These are phyloP conservation scores for Brachionus manjavacas DNA, from an alignment of 1,140 invertebrate genomes.

Conservation along the genomic window DNA sequence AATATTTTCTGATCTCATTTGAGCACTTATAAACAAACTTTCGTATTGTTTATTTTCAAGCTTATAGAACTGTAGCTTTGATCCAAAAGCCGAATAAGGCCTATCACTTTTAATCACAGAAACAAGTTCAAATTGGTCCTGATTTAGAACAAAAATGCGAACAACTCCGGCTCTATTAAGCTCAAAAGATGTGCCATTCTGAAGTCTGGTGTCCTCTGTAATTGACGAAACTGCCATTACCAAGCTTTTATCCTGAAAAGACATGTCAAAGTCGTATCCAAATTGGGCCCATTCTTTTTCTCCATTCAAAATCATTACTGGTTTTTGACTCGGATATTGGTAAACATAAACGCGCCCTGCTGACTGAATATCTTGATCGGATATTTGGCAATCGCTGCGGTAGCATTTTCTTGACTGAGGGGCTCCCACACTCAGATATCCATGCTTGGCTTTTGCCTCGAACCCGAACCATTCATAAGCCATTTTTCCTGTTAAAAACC, in stretches of 20 bases:
- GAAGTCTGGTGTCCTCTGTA: constrained; percentile 42
- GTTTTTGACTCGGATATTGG: not conserved
- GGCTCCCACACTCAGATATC: constrained; percentile 44
- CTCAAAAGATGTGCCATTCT: not conserved
- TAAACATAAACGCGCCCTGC: constrained; percentile 45
- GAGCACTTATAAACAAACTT: constrained; percentile 47
- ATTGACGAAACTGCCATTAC: constrained; percentile 44
- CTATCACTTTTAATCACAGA: constrained; percentile 48
- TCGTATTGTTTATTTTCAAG: constrained; percentile 47
- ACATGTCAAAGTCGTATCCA: constrained; percentile 45
- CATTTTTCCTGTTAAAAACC: not conserved
- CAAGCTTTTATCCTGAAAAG: constrained; percentile 44
- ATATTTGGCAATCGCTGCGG: constrained; percentile 46
- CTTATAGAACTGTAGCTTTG: constrained; percentile 46
- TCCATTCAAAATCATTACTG: constrained; percentile 41
- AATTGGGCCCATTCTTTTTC: constrained; percentile 43
- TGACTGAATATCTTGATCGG: constrained; percentile 45
- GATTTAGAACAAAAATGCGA: constrained; percentile 45
- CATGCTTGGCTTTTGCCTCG: not conserved
- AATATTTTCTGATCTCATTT: constrained; percentile 44
- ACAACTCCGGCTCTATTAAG: constrained; percentile 46
- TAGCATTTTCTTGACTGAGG: constrained; percentile 47
- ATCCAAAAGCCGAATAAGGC: constrained; percentile 48
- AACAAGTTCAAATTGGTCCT: constrained; percentile 17
- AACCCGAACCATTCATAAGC: constrained; percentile 32